Percentiles rank a stretch among this genome's conserved stretches.
Conservation (phyloP, 2,888 invertebrate genomes). For the Leptopilina syphax region DNA sequence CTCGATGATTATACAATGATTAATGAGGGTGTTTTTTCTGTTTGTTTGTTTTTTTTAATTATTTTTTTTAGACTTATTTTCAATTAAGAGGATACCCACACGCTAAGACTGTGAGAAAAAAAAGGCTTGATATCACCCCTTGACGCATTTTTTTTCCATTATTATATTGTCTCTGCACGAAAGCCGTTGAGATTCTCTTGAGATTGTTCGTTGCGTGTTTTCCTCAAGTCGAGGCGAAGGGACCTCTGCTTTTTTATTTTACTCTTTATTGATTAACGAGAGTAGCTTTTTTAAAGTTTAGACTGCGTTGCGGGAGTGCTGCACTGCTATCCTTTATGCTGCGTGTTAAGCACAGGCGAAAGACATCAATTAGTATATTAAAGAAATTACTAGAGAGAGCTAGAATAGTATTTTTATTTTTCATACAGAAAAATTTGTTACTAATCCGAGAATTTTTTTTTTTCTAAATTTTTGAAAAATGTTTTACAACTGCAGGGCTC, state of each 20-base stretch:
- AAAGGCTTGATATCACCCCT: conserved; percentile 10
- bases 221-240: conserved; percentile 32
- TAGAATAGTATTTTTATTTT: neutral
- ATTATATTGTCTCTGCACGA: conserved; percentile 36
- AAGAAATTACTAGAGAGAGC: conserved; percentile 50
- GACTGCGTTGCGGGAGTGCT: conserved; percentile 52
- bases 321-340: conserved; percentile 74
- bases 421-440: conserved; percentile 15
- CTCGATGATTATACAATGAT: conserved; percentile 9
- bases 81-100: neutral
- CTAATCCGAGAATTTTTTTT: neutral
- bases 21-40: neutral
- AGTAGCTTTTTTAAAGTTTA: conserved; percentile 49
- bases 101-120: conserved; percentile 4
- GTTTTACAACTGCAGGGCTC: no score
- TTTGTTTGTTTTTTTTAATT: neutral
- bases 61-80: neutral
- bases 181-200: conserved; percentile 25
- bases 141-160: neutral
- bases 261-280: conserved; percentile 53
- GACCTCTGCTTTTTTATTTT: conserved; percentile 23
- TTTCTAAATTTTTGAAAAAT: no score
- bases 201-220: conserved; percentile 26
- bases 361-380: conserved; percentile 73
- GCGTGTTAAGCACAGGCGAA: conserved; percentile 76